Conservation (phyloP, 1,140 invertebrate genomes). For the Sminthurides bifidus region DNA sequence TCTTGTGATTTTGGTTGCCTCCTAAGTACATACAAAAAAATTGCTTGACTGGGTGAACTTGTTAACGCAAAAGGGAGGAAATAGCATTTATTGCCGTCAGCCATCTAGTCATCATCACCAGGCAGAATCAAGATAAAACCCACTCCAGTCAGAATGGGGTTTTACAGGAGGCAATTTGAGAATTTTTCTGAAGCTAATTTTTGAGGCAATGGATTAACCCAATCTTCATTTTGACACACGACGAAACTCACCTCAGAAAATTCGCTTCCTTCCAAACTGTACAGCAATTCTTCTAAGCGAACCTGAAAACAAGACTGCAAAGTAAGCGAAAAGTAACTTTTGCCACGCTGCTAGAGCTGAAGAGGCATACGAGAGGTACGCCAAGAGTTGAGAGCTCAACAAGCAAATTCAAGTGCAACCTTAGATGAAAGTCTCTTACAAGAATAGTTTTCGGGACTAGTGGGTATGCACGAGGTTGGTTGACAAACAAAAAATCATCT, state of each 20-base stretch:
- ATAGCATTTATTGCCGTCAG: too few relatives aligned
- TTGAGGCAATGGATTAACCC: too few relatives aligned
- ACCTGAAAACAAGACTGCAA: constrained; percentile 2
- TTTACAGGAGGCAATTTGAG: too few relatives aligned
- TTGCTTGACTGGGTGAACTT: too few relatives aligned
- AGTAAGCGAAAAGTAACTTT: background rate
- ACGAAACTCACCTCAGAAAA: constrained; percentile 6
- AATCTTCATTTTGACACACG: too few relatives aligned
- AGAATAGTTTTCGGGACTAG: background rate
- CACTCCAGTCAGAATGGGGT: too few relatives aligned
- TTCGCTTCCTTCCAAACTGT: constrained; percentile 18
- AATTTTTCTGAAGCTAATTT: too few relatives aligned
- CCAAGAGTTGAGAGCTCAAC: background rate
- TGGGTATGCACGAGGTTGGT: constrained; percentile 5
- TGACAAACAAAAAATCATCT: constrained; percentile 14
- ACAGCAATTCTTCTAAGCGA: constrained; percentile 18
- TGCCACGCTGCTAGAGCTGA: background rate
- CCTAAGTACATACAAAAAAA: too few relatives aligned
- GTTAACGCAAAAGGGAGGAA: too few relatives aligned
- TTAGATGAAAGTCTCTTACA: background rate
- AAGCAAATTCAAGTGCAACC: background rate
- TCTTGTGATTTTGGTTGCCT: constrained; percentile 7
- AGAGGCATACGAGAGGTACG: background rate
- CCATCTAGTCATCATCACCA: too few relatives aligned
- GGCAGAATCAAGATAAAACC: background rate